Evolutionary conservation across 2,113 vertebrate species (phyloP), one percentile per base, ranked within the genome.

Genomic region (Aspiorhynchus laticeps): DNA sequence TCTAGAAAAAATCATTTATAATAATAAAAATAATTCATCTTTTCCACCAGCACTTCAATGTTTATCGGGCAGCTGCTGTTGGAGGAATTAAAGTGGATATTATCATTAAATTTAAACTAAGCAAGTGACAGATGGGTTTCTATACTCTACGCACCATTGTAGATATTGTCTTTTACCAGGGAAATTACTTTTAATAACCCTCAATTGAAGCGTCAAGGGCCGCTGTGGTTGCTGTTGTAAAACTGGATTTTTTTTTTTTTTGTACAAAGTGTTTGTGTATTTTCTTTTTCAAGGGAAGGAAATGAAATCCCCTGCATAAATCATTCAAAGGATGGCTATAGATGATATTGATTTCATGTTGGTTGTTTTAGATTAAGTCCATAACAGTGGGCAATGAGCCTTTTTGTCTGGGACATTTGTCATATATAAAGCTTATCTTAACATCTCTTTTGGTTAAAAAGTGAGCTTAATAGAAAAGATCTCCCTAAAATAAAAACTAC

Each of bases 311-410:
- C 56, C 56, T 5, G 9, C 21, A 81, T 85, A 83, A 85, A 89
- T 91, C 76, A 81, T 87, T 86, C 46, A 81, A 41, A 28, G 63
- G 67, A 41, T 33, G 11, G 36, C 46, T 43, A 26, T 24, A 53
- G 14, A 36, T 75, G 80, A 88, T 82, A 87, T 87, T 86, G 77
- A 82, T 86, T 87, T 80, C 28, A 87, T 88, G 43, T 74, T 46
- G 26, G 67, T 85, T 82, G 61, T 85, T 87, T 85, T 38, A 76
- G 48, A 46, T 53, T 61, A 71, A 74, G 26, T 85, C 56, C n/a
- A 38, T 59, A 48, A 46, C 65, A 31, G 28, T 41, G 43, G 38
- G 4, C 26, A n/a, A 71, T 26, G 9, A 36, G 12, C 36, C 51
- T 21, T 78, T 71, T 69, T 46, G 33, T 43, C 56, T 33, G 21